These are phyloP conservation scores for Xestia rhomboidea DNA, from an alignment of 2,888 invertebrate genomes.

Conservation along the genomic window DNA sequence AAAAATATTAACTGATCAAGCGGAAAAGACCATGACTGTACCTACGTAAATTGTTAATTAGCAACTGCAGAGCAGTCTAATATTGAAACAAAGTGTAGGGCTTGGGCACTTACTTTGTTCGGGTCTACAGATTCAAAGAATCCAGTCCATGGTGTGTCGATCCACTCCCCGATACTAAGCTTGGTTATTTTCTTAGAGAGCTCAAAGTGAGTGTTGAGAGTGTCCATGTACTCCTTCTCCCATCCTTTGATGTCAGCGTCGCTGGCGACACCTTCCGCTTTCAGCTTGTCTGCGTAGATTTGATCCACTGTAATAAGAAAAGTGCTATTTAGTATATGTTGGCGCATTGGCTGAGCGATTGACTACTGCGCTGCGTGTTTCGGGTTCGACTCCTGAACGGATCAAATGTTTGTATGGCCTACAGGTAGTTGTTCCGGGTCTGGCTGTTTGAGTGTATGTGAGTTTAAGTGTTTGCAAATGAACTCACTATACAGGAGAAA, in stretches of 20 bases:
- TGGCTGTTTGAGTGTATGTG: too few relatives aligned
- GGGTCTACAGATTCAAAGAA: conserved; percentile 96
- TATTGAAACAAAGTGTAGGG: background rate
- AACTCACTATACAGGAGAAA: too few relatives aligned
- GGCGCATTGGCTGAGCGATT: too few relatives aligned
- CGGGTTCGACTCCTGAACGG: too few relatives aligned
- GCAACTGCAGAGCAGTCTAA: background rate
- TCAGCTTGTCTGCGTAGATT: conserved; percentile 93
- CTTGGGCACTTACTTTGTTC: conserved; percentile 90
- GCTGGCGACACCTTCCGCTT: conserved; percentile 93
- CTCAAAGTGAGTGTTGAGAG: conserved; percentile 85
- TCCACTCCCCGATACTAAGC: conserved; percentile 96
- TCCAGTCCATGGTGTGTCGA: conserved; percentile 98
- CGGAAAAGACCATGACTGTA: too few relatives aligned
- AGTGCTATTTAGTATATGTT: background rate
- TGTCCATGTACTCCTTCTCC: conserved; percentile 86
- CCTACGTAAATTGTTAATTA: background rate
- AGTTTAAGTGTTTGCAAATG: too few relatives aligned
- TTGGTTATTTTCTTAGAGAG: conserved; percentile 86
- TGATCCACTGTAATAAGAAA: conserved; percentile 89
- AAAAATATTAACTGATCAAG: too few relatives aligned
- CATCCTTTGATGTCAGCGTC: conserved; percentile 92
- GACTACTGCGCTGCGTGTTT: too few relatives aligned
- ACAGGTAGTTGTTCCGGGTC: too few relatives aligned
- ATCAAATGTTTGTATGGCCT: too few relatives aligned